phyloP scores from a whole-genome alignment of 2,113 vertebrate genomes.

The Chloebia gouldiae region DNA sequence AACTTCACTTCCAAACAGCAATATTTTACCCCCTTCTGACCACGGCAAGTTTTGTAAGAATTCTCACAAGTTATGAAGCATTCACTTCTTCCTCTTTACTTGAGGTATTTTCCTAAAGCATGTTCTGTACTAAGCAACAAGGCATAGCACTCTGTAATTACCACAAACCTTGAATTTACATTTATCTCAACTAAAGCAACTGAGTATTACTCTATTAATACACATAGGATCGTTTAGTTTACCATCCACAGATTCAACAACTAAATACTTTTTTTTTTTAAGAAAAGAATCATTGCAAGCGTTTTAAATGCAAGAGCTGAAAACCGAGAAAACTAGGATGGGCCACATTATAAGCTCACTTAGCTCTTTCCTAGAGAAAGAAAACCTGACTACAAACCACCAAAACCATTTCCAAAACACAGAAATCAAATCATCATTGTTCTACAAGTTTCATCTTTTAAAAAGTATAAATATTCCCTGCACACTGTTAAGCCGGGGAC shows the following conservation, averaged over 20 bases:
- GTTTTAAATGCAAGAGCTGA: neutral
- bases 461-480: neutral
- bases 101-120: neutral
- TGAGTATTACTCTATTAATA: accelerated
- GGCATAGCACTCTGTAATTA: neutral
- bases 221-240: accelerated
- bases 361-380: neutral
- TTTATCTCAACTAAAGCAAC: neutral
- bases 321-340: neutral
- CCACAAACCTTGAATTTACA: neutral
- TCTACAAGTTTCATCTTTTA: neutral
- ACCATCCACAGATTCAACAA: neutral
- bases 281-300: neutral
- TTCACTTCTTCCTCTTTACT: neutral
- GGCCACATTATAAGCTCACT: neutral
- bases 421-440: neutral
- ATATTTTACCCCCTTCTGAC: neutral
- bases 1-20: constrained; percentile 4
- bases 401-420: neutral
- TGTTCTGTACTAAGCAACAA: neutral
- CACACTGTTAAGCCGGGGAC: neutral
- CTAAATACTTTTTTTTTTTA: accelerated
- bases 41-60: neutral
- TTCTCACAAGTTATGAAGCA: neutral
- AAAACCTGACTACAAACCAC: neutral